Conservation (phyloP, 1,140 invertebrate genomes). For the Odontomachus brunneus region DNA sequence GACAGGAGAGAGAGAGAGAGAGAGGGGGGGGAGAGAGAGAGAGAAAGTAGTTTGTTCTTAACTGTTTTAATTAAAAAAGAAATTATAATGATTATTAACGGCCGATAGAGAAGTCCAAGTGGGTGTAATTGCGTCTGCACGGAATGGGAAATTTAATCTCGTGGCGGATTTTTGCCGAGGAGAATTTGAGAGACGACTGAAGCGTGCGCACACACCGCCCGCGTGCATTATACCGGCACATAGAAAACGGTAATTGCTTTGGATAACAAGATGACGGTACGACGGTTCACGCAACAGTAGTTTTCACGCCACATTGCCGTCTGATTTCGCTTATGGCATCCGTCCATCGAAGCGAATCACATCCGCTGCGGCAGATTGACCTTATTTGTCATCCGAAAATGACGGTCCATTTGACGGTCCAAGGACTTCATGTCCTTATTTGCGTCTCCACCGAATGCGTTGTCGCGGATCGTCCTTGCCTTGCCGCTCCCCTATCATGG, state of each 20-base stretch:
- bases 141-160: not conserved
- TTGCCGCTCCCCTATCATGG: not conserved
- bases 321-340: slow-evolving; percentile 39
- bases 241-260: slow-evolving; percentile 43
- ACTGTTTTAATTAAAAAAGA: slow-evolving; percentile 1
- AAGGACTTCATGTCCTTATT: not conserved
- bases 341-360: slow-evolving; percentile 34
- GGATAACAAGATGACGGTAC: slow-evolving; percentile 39
- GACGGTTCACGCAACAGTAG: slow-evolving; percentile 42
- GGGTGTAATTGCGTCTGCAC: not conserved
- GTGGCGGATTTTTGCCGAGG: not conserved
- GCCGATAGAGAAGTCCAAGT: not conserved
- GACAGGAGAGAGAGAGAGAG: not conserved
- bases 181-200: not conserved
- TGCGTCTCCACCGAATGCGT: slow-evolving; percentile 30
- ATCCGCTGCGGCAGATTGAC: slow-evolving; percentile 23
- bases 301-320: slow-evolving; percentile 41
- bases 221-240: slow-evolving; percentile 6
- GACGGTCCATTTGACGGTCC: slow-evolving; percentile 33
- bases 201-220: not conserved
- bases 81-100: not conserved
- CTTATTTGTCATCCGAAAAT: slow-evolving; percentile 47
- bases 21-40: too few relatives aligned
- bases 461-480: not conserved
- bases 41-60: not conserved